Percentiles rank a stretch among this genome's conserved stretches.
These are phyloP conservation scores for Gerris buenoi DNA, from an alignment of 1,140 invertebrate genomes.

Conservation along the genomic window DNA sequence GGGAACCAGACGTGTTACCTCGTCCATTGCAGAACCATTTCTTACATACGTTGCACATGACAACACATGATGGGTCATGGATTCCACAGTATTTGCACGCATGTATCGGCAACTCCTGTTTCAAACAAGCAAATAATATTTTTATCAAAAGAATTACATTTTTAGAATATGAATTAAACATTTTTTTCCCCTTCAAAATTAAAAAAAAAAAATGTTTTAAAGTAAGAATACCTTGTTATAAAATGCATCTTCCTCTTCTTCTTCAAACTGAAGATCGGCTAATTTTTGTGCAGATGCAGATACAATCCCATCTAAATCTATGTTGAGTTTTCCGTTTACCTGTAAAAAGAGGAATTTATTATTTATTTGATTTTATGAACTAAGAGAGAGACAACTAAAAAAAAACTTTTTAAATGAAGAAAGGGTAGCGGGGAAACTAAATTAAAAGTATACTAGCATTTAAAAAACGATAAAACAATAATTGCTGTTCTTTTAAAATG, in stretches of 20 bases:
- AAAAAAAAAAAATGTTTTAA: neutral
- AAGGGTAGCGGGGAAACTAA: too few relatives aligned
- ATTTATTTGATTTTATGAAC: too few relatives aligned
- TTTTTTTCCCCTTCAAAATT: neutral
- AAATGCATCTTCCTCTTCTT: constrained; percentile 79
- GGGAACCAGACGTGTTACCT: constrained; percentile 93
- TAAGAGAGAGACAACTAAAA: too few relatives aligned
- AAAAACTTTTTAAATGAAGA: too few relatives aligned
- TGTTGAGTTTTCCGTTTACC: constrained; percentile 22
- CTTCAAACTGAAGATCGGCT: constrained; percentile 71
- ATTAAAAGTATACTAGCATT: too few relatives aligned
- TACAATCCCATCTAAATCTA: constrained; percentile 42
- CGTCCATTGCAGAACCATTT: constrained; percentile 99
- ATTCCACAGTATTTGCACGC: constrained; percentile 98
- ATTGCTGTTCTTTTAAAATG: too few relatives aligned
- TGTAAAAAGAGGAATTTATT: constrained; percentile 8
- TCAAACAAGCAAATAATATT: constrained; percentile 5
- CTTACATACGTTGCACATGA: constrained; percentile 95
- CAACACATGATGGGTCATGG: constrained; percentile 92
- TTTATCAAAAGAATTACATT: too few relatives aligned
- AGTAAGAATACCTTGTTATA: constrained; percentile 47
- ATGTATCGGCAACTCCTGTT: constrained; percentile 73
- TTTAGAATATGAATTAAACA: too few relatives aligned
- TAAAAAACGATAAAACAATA: too few relatives aligned
- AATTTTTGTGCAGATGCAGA: constrained; percentile 53